Base-by-base conservation (phyloP, 2,113 vertebrate species). In the Daphoenositta chrysoptera region DNA sequence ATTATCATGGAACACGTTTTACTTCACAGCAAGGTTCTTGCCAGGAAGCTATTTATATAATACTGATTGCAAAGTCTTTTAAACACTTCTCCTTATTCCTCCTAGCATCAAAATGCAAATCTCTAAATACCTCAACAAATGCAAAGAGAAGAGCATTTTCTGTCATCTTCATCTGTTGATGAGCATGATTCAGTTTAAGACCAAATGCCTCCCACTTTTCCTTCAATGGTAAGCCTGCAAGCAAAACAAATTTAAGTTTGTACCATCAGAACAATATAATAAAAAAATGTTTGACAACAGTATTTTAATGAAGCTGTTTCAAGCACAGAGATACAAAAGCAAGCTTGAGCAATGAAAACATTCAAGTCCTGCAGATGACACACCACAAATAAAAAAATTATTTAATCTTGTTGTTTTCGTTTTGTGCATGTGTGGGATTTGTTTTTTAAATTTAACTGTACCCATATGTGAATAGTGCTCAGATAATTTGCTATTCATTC, bases 81-180 rank as follows among this genome's bases (percentile, higher is more conserved):
- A 77, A 73, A 70, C 58, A 21, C 4, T 90, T 39, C 66, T 83
- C 39, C 39, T 61, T 51, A 57, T 14, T 77, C 50, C 37, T 87
- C 50, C 48, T 22, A 77, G 50, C 22, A 85, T 40, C 45, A 91
- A 83, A 95, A 94, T 9, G 9, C 11, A 83, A 73, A 86, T 86
- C 57, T 66, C 37, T 79, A 78, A 94, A 97, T 99, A 99, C 99
- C 99, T 99, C 99, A 47, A 99, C 99, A 97, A 99, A 99, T 54
- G 99, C 98, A 90, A 99, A 99, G 58, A 99, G 96, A 78, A 99
- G 97, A 48, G 99, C 97, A 10, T 98, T 98, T 97, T 99, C 99
- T 68, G 99, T 99, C 96, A 98, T 98, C 92, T 98, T 98, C 97
- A 99, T 99, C 98, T 99, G 99, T 77, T 99, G 99, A 94, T 99